Conservation (phyloP, 2,888 invertebrate species). For the Boloria euphrosyne region DNA sequence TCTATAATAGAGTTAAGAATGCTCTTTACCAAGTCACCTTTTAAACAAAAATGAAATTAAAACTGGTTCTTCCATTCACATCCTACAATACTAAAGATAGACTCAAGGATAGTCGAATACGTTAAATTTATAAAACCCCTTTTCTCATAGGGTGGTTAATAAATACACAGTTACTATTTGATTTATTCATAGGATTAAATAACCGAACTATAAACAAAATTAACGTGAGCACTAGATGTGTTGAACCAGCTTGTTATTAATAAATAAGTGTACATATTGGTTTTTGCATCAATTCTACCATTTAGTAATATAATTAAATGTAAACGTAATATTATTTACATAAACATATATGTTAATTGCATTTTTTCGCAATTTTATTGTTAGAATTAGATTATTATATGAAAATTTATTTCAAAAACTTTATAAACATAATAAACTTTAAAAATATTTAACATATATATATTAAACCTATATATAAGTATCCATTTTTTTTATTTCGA, state of each 20-base stretch:
- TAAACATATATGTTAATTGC: neutral
- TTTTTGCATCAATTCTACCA: conserved; percentile 20
- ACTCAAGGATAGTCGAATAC: too few species aligned
- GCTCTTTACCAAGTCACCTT: too few species aligned
- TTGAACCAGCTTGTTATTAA: conserved; percentile 20
- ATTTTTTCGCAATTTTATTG: neutral
- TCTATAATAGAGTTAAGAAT: too few species aligned
- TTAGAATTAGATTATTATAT: neutral
- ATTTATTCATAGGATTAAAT: conserved; percentile 9
- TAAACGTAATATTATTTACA: conserved; percentile 1
- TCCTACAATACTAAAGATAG: too few species aligned
- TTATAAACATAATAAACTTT: too few species aligned
- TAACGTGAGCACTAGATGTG: conserved; percentile 22
- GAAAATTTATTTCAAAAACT: too few species aligned
- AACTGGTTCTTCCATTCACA: too few species aligned
- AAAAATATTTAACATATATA: too few species aligned
- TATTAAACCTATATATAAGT: neutral
- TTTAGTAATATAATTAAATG: conserved; percentile 9
- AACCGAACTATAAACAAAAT: conserved; percentile 13
- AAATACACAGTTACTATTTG: neutral
- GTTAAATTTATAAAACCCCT: too few species aligned
- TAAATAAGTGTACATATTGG: conserved; percentile 22
- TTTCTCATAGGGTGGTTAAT: too few species aligned
- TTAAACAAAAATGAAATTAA: too few species aligned
- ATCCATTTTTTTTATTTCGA: neutral